These are phyloP conservation scores for Baronia brevicornis DNA, from an alignment of 2,888 invertebrate genomes.

Conservation along the genomic window DNA sequence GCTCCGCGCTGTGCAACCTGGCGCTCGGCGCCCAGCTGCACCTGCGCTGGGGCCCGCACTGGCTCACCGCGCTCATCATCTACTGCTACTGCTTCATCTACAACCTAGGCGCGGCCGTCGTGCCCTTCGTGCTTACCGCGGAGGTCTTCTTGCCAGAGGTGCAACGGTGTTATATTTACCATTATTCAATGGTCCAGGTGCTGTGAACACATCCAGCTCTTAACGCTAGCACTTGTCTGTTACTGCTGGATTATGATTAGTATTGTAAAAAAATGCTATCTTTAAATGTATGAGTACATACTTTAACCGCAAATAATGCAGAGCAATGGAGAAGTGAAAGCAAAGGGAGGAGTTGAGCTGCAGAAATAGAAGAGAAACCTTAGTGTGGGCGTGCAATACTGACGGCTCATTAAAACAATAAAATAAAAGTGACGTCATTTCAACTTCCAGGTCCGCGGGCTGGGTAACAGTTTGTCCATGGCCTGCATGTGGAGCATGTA, in stretches of 20 bases:
- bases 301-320: too few species aligned
- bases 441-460: too few species aligned
- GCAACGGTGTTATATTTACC: too few species aligned
- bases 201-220: too few species aligned
- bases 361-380: too few species aligned
- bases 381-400: too few species aligned
- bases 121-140: conserved; percentile 38
- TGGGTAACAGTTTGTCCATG: conserved; percentile 41
- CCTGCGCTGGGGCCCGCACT: conserved; percentile 42
- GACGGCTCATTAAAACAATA: too few species aligned
- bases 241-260: neutral
- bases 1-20: conserved; percentile 30
- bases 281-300: conserved; percentile 4
- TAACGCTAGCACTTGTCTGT: too few species aligned
- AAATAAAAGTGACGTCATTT: too few species aligned
- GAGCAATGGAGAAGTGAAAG: too few species aligned
- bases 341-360: too few species aligned
- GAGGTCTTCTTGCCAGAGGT: conserved; percentile 53
- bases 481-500: conserved; percentile 42
- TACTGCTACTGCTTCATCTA: conserved; percentile 33
- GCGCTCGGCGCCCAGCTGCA: conserved; percentile 43
- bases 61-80: conserved; percentile 35
- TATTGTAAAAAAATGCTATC: neutral
- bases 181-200: too few species aligned
- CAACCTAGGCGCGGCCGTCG: conserved; percentile 41